Conservation (phyloP, 2,113 vertebrate species). For the Caranx ignobilis region DNA sequence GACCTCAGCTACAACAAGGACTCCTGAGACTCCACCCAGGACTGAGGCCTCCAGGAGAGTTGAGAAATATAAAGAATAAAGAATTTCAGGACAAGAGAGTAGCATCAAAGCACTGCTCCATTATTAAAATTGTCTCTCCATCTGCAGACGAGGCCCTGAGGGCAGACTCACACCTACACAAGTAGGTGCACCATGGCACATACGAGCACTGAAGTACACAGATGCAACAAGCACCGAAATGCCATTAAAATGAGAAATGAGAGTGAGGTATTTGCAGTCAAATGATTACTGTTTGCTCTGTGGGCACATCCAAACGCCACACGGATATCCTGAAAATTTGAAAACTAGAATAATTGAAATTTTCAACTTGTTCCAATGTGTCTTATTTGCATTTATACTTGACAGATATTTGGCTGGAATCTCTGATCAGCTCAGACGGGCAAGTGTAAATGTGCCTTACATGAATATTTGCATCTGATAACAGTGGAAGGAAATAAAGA, state of each 20-base stretch:
- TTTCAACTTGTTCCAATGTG: neutral
- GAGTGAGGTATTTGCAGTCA: neutral
- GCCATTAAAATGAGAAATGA: neutral
- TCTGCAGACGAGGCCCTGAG: slow-evolving; percentile 61
- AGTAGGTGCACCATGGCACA: slow-evolving; percentile 44
- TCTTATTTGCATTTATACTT: neutral
- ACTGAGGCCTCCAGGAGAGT: slow-evolving; percentile 56
- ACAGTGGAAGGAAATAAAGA: neutral
- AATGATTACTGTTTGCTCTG: neutral
- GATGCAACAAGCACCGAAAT: slow-evolving; percentile 11
- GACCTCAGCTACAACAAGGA: slow-evolving; percentile 29
- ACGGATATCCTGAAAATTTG: neutral
- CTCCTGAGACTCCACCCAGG: slow-evolving; percentile 53
- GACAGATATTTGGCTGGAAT: neutral
- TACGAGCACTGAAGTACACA: slow-evolving; percentile 13
- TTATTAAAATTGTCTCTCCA: slow-evolving; percentile 72
- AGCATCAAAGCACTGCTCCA: slow-evolving; percentile 69
- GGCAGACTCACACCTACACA: slow-evolving; percentile 59
- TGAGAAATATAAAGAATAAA: slow-evolving; percentile 62
- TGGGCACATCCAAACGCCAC: neutral
- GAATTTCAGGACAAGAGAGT: slow-evolving; percentile 46
- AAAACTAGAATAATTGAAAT: neutral
- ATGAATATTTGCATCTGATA: neutral
- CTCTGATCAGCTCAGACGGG: neutral
- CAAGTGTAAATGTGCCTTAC: neutral